These are phyloP conservation scores for Dromius quadrimaculatus DNA, from an alignment of 2,888 invertebrate genomes.

Conservation along the genomic window DNA sequence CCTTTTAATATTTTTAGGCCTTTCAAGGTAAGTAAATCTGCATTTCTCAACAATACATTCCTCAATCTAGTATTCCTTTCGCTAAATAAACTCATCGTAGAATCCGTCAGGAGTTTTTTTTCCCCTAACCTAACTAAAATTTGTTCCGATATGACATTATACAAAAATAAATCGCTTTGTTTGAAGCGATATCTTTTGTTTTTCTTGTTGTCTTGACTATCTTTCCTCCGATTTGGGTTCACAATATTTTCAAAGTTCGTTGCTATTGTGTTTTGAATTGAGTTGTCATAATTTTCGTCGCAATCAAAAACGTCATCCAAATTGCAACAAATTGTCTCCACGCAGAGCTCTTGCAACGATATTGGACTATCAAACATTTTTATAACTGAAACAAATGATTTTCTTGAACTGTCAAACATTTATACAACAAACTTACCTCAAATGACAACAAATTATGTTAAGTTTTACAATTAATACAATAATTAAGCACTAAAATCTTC, in stretches of 20 bases:
- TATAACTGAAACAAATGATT: conserved; percentile 17
- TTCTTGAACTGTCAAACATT: not conserved
- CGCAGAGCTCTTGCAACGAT: conserved; percentile 73
- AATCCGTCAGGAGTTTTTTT: conserved; percentile 72
- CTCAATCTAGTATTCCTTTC: conserved; percentile 72
- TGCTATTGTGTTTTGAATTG: not conserved
- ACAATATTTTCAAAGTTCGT: not conserved
- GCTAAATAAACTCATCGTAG: conserved; percentile 73
- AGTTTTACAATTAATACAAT: conserved; percentile 25
- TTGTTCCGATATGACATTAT: conserved; percentile 71
- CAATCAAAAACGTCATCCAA: conserved; percentile 69
- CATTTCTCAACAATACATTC: conserved; percentile 72
- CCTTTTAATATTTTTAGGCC: conserved; percentile 73
- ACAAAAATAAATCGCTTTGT: conserved; percentile 71
- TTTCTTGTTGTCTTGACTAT: conserved; percentile 4
- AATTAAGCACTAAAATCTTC: conserved; percentile 16
- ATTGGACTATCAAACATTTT: conserved; percentile 74
- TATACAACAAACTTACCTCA: conserved; percentile 2
- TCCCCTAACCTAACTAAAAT: conserved; percentile 70
- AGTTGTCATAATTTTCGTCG: conserved; percentile 59
- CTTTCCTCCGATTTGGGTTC: conserved; percentile 50
- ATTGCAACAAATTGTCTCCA: conserved; percentile 75
- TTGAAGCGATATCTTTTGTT: conserved; percentile 64
- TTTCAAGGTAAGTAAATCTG: conserved; percentile 70
- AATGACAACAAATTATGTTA: conserved; percentile 8